Evolutionary conservation across 2,888 invertebrate species (phyloP), one percentile per base, ranked within the genome.

Genomic region (Heliconius charithonia): DNA sequence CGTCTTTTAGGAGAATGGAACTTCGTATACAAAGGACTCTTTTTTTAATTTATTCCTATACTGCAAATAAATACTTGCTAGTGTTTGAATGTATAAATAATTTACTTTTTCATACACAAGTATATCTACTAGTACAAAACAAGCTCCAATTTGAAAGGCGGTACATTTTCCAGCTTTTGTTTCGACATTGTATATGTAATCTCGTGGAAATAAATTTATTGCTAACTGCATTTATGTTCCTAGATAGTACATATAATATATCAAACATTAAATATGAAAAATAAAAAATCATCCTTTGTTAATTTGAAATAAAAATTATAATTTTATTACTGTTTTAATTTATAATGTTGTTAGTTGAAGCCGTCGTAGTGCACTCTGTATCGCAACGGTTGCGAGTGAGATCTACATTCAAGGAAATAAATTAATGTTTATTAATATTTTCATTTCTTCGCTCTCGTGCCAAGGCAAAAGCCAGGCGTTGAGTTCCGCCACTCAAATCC

Each of bases 11-110:
- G 86, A 86, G 83, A 88, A 88, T 87, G 86, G 84, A 88, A 89
- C 88, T 90, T 89, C 89, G 88, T 90, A 87, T 86, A 89, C 89
- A 90, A 89, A 89, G 85, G 86, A 85, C 83, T 85, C 87, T 89
- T 87, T 89, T 87, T 90, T 89, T 89, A 90, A 90, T 84, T 84
- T 85, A 85, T 84, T 84, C 82, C 78, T 83, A 82, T 83, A 79
- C 78, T 81, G 80, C 78, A 79, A 80, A 78, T 82, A 80, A 79
- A 81, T 81, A 80, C 78, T 77, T 78, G 32, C 29, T 71, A 73
- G 78, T 79, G 81, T 82, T 76, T 77, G 79, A 81, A 79, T 81
- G 77, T 79, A 80, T 80, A 82, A 82, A 77, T 80, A 81, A 81
- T 79, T 80, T 70, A 63, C 59, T 56, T 71, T 80, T 66, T 78